Base-by-base conservation (phyloP, 2,113 vertebrate species). In the Eubucco bourcierii region DNA sequence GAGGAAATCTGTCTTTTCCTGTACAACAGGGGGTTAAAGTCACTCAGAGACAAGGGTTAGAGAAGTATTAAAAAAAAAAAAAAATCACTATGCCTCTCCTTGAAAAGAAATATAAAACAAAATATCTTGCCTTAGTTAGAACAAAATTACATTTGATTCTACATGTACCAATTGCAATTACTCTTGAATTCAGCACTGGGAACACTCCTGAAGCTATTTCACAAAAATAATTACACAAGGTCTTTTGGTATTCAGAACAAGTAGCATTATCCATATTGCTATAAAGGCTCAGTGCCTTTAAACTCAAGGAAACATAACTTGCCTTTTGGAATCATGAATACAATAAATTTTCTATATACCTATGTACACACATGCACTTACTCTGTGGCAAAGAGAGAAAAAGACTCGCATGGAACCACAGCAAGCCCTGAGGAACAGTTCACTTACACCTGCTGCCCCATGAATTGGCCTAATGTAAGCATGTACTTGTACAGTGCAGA, bases 171-270 rank as follows among this genome's bases (percentile, higher is more conserved):
- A 59, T 70, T 70, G 59, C 88, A 95, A 95, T 90, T 94, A 91
- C 60, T 68, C 82, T 88, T 91, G 34, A 91, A 91, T 92, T 91
- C 87, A 72, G 80, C 37, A 39, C 29, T 39, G 31, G 52, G 90
- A 95, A 94, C 39, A 55, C 59, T 95, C 76, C 70, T 70, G 65
- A 84, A 94, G 80, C 76, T 93, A 68, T 88, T 95, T 94, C 79
- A 90, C 53, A 68, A 85, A 91, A 94, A 91, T 83, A 90, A 92
- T 91, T 94, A 85, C 9, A 83, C 44, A 29, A 75, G 44, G 18
- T 74, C 73, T 64, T 90, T 93, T 52, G 65, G 63, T 86, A 90
- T 94, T 86, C 93, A 90, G 65, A 91, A 68, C 7, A 14, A 83
- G 68, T 46, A 85, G 68, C 79, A 95, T 56, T 75, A 90, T 28